These are phyloP conservation scores for Stichodactyla helianthus DNA, from an alignment of 64 coral and sea anemone genomes.

Conservation along the genomic window DNA sequence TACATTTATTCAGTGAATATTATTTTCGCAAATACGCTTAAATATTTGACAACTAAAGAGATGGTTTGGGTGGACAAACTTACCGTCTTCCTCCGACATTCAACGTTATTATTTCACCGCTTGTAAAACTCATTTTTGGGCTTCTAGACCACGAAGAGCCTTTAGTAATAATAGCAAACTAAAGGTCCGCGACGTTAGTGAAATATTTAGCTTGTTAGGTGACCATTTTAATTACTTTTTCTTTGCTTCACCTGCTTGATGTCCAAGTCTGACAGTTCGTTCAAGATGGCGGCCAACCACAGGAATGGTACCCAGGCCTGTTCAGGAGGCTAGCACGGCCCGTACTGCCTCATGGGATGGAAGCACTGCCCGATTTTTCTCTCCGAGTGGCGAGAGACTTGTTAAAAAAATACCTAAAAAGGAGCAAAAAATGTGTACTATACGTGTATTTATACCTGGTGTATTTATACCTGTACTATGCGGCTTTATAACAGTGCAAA, in stretches of 20 bases:
- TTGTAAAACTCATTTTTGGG: constrained; percentile 62
- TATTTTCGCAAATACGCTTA: background rate
- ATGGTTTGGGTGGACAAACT: background rate
- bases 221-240: constrained; percentile 12
- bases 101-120: constrained; percentile 79
- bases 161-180: background rate
- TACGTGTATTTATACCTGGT: no score
- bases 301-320: constrained; percentile 3
- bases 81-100: constrained; percentile 90
- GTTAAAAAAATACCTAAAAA: no score
- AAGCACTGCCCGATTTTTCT: background rate
- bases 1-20: background rate
- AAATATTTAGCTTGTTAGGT: background rate
- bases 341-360: background rate
- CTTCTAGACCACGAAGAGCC: constrained; percentile 7
- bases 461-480: no score
- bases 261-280: constrained; percentile 6
- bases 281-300: constrained; percentile 50
- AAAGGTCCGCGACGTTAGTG: background rate
- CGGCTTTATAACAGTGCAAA: no score
- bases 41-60: background rate
- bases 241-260: constrained; percentile 30
- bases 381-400: background rate
- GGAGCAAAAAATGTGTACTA: no score
- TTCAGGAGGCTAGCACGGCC: no score